These are phyloP conservation scores for Tachypleus tridentatus DNA, from an alignment of 1,140 invertebrate species.

Conservation along the genomic window DNA sequence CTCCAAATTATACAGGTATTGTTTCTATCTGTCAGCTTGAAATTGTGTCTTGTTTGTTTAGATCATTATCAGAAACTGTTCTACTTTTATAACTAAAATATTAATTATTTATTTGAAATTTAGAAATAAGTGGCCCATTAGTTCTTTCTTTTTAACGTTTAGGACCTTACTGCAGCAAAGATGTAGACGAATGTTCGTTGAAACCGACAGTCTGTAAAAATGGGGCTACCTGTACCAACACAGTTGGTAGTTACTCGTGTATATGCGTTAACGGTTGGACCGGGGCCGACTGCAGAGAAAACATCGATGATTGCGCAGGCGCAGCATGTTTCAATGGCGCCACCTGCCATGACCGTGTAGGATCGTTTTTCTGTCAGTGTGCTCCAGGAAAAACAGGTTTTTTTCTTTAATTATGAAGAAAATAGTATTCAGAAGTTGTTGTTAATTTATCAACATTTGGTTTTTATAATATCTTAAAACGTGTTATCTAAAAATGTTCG, in stretches of 20 bases:
- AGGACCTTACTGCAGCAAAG: constrained; percentile 43
- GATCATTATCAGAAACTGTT: no score
- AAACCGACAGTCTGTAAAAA: constrained; percentile 76
- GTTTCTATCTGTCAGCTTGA: neutral
- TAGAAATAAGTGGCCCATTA: no score
- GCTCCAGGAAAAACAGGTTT: constrained; percentile 85
- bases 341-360: constrained; percentile 89
- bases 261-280: constrained; percentile 95
- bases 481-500: no score
- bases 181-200: constrained; percentile 39
- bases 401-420: constrained; percentile 16
- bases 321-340: constrained; percentile 93
- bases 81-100: no score
- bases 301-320: constrained; percentile 85
- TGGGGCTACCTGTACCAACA: constrained; percentile 87
- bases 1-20: constrained; percentile 66
- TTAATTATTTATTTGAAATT: no score
- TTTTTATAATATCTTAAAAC: no score
- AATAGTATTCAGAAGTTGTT: no score
- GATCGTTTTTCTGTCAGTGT: constrained; percentile 88
- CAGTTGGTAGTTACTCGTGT: constrained; percentile 76
- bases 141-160: neutral
- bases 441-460: no score
- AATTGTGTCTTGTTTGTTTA: no score
- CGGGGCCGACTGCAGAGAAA: constrained; percentile 75